Percentiles rank a stretch among this genome's conserved stretches.
These are phyloP conservation scores for Notarius quadriscutis DNA, from an alignment of 2,113 vertebrate species.

Conservation along the genomic window DNA sequence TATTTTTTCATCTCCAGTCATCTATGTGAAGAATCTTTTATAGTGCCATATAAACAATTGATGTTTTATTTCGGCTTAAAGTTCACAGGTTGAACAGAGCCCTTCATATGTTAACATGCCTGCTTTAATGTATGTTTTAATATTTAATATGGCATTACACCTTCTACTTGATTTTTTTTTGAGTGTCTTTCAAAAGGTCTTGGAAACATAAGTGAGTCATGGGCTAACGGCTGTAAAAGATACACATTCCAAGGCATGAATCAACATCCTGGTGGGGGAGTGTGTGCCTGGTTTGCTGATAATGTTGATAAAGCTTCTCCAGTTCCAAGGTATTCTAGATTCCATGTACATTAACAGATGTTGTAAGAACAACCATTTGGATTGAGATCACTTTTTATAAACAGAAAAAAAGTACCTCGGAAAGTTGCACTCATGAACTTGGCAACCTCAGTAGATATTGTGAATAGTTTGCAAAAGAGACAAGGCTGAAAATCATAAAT, in stretches of 20 bases:
- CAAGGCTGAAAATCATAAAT: constrained; percentile 31
- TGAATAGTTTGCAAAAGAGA: constrained; percentile 27
- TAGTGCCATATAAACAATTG: constrained; percentile 41
- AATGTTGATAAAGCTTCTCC: constrained; percentile 37
- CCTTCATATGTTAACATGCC: constrained; percentile 48
- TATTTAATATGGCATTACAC: constrained; percentile 63
- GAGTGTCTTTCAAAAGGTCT: constrained; percentile 42
- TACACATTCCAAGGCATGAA: constrained; percentile 29
- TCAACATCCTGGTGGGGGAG: constrained; percentile 40
- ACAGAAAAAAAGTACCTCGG: constrained; percentile 12
- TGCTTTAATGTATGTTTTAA: constrained; percentile 57
- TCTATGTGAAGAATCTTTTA: constrained; percentile 58
- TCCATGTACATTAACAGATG: constrained; percentile 46
- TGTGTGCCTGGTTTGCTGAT: constrained; percentile 41
- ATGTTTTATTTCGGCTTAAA: constrained; percentile 56
- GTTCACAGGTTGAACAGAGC: constrained; percentile 40
- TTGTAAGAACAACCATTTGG: constrained; percentile 38
- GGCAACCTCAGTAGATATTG: constrained; percentile 30
- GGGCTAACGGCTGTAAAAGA: constrained; percentile 27
- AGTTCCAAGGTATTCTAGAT: constrained; percentile 28
- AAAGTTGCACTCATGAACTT: constrained; percentile 30
- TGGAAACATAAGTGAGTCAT: constrained; percentile 40
- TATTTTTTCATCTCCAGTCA: constrained; percentile 23
- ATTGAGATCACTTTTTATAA: constrained; percentile 29
- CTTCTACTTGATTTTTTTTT: constrained; percentile 54